These are phyloP conservation scores for Brachymystax lenok DNA, from an alignment of 2,797 vertebrate species.

Conservation along the genomic window DNA sequence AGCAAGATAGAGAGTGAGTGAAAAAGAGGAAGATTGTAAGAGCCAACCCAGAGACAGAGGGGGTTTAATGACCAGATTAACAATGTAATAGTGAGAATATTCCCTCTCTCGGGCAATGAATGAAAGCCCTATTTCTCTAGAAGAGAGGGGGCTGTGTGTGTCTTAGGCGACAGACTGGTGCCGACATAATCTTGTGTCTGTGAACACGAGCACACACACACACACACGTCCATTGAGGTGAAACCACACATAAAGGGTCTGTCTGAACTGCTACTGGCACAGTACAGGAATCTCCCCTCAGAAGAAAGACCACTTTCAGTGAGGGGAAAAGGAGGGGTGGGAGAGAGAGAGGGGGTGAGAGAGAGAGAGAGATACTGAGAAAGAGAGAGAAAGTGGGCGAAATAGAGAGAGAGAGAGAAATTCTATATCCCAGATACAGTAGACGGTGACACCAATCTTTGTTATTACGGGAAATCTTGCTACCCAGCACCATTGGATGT, in stretches of 20 bases:
- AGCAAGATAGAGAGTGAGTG: too few species aligned
- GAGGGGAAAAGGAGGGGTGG: neutral
- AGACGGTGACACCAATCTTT: constrained; percentile 17
- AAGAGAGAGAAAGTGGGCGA: too few species aligned
- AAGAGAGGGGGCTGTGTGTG: constrained; percentile 40
- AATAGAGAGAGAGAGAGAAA: constrained; percentile 16
- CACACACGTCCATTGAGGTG: too few species aligned
- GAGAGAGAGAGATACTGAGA: too few species aligned
- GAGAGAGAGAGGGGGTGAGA: neutral
- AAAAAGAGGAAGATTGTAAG: neutral
- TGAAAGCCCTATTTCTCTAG: constrained; percentile 45
- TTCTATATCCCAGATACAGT: too few species aligned
- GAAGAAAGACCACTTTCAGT: constrained; percentile 39
- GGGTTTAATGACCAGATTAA: constrained; percentile 52
- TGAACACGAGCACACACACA: too few species aligned
- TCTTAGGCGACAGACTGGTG: constrained; percentile 11
- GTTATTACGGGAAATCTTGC: constrained; percentile 35
- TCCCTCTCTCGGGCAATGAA: too few species aligned
- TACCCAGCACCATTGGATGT: constrained; percentile 34
- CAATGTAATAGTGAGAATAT: neutral
- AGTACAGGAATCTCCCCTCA: constrained; percentile 29
- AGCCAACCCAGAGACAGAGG: neutral
- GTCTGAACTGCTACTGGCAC: constrained; percentile 1
- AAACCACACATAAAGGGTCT: too few species aligned
- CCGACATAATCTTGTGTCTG: too few species aligned